Evolutionary conservation across 30 jellyfish, hydroid and myxozoan genomes (phyloP).

Genomic region (Aurelia sp.): DNA sequence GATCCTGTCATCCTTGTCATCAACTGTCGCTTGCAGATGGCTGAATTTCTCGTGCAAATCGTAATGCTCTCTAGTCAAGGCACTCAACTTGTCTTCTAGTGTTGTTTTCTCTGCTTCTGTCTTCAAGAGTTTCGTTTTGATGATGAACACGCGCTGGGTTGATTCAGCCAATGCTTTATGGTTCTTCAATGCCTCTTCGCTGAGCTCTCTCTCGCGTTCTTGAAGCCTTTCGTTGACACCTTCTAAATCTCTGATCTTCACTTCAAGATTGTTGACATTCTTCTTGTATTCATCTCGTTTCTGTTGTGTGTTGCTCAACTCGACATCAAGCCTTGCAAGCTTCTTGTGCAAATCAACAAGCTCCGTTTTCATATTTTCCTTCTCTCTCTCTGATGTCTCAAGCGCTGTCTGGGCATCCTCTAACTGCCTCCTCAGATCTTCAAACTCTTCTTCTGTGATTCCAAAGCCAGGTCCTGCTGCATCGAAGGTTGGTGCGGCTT

Average conservation of each 20-base stretch:
- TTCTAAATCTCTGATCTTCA: constrained; percentile 85
- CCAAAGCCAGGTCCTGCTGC: constrained; percentile 64
- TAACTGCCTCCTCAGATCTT: constrained; percentile 71
- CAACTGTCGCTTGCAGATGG: constrained; percentile 84
- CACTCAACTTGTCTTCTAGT: constrained; percentile 70
- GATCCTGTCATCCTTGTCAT: constrained; percentile 84
- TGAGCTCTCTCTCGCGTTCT: constrained; percentile 93
- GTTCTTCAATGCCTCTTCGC: constrained; percentile 78
- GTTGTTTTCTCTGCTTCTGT: constrained; percentile 82
- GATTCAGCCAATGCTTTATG: constrained; percentile 79
- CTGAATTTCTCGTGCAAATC: constrained; percentile 89
- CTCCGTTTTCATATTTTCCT: constrained; percentile 78
- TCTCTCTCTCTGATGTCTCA: constrained; percentile 84
- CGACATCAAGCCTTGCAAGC: constrained; percentile 91
- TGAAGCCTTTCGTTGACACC: constrained; percentile 78
- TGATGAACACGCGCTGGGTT: constrained; percentile 69
- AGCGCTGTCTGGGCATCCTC: constrained; percentile 70
- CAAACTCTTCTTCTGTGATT: constrained; percentile 71
- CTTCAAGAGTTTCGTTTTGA: constrained; percentile 82
- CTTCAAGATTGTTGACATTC: constrained; percentile 59
- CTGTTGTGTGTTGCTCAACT: constrained; percentile 78
- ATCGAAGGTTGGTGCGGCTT: constrained; percentile 60
- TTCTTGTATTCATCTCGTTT: constrained; percentile 95
- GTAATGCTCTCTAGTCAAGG: constrained; percentile 68
- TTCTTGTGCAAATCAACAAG: constrained; percentile 80